These are phyloP conservation scores for Acholoe squamosa DNA, from an alignment of 2,888 invertebrate genomes.

Conservation along the genomic window DNA sequence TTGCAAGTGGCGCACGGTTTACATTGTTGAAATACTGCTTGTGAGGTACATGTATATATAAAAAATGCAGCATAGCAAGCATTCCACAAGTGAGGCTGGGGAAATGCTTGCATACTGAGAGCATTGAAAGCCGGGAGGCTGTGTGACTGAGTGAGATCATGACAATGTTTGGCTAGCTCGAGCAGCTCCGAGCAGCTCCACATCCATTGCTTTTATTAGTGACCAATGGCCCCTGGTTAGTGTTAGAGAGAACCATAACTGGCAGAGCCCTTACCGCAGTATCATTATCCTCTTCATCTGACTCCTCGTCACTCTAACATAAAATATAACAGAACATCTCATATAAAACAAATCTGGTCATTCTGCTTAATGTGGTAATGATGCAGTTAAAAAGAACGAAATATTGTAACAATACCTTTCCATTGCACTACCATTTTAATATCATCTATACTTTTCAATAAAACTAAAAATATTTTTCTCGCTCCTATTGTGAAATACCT, in stretches of 20 bases:
- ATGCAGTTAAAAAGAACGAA: background rate
- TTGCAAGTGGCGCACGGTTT: no score
- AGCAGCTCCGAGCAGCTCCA: conserved; percentile 7
- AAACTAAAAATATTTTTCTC: background rate
- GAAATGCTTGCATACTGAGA: conserved; percentile 29
- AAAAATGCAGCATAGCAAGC: background rate
- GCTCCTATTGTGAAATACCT: background rate
- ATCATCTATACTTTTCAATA: background rate
- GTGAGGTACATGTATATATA: no score
- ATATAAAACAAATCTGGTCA: background rate
- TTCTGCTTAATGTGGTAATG: background rate
- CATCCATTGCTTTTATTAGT: background rate
- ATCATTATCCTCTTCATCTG: conserved; percentile 44
- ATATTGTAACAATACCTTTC: background rate
- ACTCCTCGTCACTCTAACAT: conserved; percentile 51
- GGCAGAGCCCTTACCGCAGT: conserved; percentile 33
- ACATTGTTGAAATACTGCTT: no score
- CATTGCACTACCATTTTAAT: background rate
- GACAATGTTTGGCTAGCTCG: background rate
- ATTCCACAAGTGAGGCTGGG: background rate
- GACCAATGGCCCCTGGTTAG: background rate
- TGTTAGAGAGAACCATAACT: background rate
- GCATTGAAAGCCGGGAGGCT: background rate
- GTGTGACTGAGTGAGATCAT: conserved; percentile 27
- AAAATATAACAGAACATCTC: conserved; percentile 47